Percentiles rank a stretch among this genome's conserved stretches.
These are phyloP conservation scores for Ophioninae sp. DNA, from an alignment of 2,888 invertebrate genomes.

Conservation along the genomic window DNA sequence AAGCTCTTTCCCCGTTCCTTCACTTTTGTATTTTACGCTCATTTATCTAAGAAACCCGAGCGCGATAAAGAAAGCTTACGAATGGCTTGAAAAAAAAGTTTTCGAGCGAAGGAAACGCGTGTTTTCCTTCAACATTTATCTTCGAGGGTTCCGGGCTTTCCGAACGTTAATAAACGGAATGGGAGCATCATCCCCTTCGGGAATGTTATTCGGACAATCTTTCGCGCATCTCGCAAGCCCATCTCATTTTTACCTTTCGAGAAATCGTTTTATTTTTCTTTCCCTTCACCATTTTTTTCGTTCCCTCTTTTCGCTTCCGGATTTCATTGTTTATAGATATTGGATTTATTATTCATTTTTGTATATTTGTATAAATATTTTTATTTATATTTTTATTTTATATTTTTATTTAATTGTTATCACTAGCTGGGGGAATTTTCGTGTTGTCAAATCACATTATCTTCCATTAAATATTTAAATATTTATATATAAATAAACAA, in stretches of 20 bases:
- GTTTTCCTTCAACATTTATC: conserved; percentile 40
- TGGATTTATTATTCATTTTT: neutral
- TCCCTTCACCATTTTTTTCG: neutral
- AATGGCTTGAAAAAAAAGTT: conserved; percentile 3
- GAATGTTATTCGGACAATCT: conserved; percentile 44
- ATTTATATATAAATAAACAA: neutral
- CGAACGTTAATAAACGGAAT: conserved; percentile 39
- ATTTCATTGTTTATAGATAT: conserved; percentile 42
- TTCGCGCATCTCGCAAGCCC: neutral
- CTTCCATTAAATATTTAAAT: conserved; percentile 16
- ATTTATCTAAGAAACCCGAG: neutral
- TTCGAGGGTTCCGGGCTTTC: conserved; percentile 39
- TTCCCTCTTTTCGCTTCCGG: neutral
- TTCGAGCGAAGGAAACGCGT: neutral
- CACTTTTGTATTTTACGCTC: neutral
- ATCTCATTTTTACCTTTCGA: conserved; percentile 2
- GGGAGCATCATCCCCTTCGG: conserved; percentile 16
- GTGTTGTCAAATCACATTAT: conserved; percentile 49
- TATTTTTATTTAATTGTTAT: conserved; percentile 40
- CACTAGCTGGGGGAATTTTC: conserved; percentile 56
- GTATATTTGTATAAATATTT: too few species aligned
- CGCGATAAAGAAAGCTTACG: neutral
- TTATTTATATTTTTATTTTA: conserved; percentile 1
- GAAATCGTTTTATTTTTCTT: conserved; percentile 40
- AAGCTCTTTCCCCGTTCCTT: neutral